Evolutionary conservation across 2,888 invertebrate genomes (phyloP).

Genomic region (Oxycera nigricornis): DNA sequence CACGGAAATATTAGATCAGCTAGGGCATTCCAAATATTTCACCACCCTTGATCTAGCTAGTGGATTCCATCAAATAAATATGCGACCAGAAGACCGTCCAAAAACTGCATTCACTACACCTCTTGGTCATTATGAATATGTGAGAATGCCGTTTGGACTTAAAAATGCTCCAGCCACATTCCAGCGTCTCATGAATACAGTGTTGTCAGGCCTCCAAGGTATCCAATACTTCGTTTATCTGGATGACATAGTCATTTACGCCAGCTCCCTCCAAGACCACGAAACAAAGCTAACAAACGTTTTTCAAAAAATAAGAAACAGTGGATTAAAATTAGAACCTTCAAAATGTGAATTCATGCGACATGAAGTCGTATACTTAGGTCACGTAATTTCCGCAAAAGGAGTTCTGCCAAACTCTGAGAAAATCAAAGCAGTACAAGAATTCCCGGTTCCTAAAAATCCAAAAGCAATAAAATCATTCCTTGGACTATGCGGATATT

Average conservation of each 20-base stretch:
- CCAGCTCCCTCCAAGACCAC: constrained; percentile 44
- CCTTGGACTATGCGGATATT: not conserved
- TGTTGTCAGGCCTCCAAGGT: constrained; percentile 49
- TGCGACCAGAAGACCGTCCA: constrained; percentile 50
- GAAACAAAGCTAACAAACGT: constrained; percentile 48
- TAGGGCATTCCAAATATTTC: constrained; percentile 56
- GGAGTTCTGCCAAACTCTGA: constrained; percentile 44
- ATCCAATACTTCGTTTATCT: constrained; percentile 38
- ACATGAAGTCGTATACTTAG: constrained; percentile 37
- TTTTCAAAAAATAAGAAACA: constrained; percentile 47
- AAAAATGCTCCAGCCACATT: constrained; percentile 59
- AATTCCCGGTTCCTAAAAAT: not conserved
- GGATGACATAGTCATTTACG: constrained; percentile 25
- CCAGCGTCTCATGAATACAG: constrained; percentile 52
- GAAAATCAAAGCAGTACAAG: not conserved
- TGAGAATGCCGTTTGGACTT: constrained; percentile 57
- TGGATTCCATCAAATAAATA: constrained; percentile 57
- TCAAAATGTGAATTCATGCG: constrained; percentile 49
- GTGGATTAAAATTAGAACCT: constrained; percentile 49
- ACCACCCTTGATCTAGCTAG: constrained; percentile 56
- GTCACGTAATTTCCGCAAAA: constrained; percentile 52
- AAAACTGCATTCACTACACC: constrained; percentile 57
- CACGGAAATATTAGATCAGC: constrained; percentile 55
- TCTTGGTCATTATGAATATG: constrained; percentile 55
- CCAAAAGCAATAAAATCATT: not conserved